These are phyloP conservation scores for Brachirus orientalis DNA, from an alignment of 2,113 vertebrate species.

Conservation along the genomic window DNA sequence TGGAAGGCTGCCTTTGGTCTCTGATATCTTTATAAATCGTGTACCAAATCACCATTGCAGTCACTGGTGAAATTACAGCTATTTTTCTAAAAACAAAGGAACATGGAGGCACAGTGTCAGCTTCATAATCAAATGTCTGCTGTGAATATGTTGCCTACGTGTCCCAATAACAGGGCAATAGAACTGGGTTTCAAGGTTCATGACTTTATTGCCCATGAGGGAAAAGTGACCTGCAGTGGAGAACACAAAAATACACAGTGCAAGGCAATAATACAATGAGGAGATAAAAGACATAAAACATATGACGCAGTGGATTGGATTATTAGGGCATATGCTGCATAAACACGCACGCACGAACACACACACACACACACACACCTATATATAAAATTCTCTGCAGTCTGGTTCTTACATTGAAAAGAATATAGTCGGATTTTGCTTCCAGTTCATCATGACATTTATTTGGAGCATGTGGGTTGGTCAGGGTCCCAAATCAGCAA, in stretches of 20 bases:
- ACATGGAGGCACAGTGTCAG: background rate
- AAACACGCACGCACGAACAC: background rate
- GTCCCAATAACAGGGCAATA: slow-evolving; percentile 17
- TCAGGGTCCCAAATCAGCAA: slow-evolving; percentile 15
- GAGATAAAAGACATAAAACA: slow-evolving; percentile 44
- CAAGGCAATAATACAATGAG: slow-evolving; percentile 30
- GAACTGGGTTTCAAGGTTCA: slow-evolving; percentile 35
- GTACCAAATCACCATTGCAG: slow-evolving; percentile 22
- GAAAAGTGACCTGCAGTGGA: slow-evolving; percentile 34
- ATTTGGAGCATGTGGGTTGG: background rate
- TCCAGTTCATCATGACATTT: background rate
- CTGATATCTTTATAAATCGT: background rate
- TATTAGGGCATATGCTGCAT: background rate
- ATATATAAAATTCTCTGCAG: slow-evolving; percentile 12
- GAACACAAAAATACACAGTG: slow-evolving; percentile 27
- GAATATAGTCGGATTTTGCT: background rate
- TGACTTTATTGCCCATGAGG: slow-evolving; percentile 31
- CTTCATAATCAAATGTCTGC: slow-evolving; percentile 7
- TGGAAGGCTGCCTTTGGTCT: slow-evolving; percentile 1
- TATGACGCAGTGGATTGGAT: slow-evolving; percentile 9
- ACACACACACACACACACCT: background rate
- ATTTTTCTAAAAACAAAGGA: slow-evolving; percentile 19
- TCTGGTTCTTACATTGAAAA: slow-evolving; percentile 23
- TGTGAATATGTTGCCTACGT: slow-evolving; percentile 20
- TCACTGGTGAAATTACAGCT: slow-evolving; percentile 25